Evolutionary conservation across 2,113 vertebrate species (phyloP), one percentile per base, ranked within the genome.

Genomic region (Ceuthmochares aereus): DNA sequence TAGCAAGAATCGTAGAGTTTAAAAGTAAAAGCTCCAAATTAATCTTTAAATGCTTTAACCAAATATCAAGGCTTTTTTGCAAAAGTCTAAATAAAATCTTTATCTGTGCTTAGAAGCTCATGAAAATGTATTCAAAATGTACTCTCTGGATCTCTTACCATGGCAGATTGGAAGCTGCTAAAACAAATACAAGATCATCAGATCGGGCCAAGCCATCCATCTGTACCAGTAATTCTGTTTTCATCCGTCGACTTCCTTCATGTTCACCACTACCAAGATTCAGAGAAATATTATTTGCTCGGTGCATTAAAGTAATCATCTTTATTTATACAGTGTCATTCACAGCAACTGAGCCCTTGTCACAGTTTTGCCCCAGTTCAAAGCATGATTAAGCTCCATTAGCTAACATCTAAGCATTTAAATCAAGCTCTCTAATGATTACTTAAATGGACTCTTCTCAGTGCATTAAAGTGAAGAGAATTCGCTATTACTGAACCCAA

Each of bases 181-280:
- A 98, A 72, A 99, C 99, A 98, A 99, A 99, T 84, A 99, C 99
- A 40, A 99, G 98, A 95, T 99, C 99, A 17, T 99, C 98, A 12
- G 99, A 99, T 92, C 79, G 98, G 8, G 99, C 98, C 94, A 99
- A 97, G 67, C 99, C 99, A 30, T 99, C 99, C 99, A 99, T 99
- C 98, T 99, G 99, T 74, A 99, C 98, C 97, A 99, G 97, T 51
- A 99, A 97, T 98, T 99, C 99, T 0, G 99, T 99, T 98, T 99
- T 99, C 99, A 99, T 99, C 96, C 99, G 98, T 25, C 98, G 98
- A 93, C 99, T 99, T 86, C 99, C 99, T 96, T 99, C 99, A 1
- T 99, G 99, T 74, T 99, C 99, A 29, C 98, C 98, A n/a, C 99
- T 99, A 82, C 75, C 86, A 86, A 89, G 87, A 96, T 78, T 70